Evolutionary conservation across 2,888 invertebrate genomes (phyloP), one percentile per base, ranked within the genome.

Genomic region (Hirudinaria manillensis): DNA sequence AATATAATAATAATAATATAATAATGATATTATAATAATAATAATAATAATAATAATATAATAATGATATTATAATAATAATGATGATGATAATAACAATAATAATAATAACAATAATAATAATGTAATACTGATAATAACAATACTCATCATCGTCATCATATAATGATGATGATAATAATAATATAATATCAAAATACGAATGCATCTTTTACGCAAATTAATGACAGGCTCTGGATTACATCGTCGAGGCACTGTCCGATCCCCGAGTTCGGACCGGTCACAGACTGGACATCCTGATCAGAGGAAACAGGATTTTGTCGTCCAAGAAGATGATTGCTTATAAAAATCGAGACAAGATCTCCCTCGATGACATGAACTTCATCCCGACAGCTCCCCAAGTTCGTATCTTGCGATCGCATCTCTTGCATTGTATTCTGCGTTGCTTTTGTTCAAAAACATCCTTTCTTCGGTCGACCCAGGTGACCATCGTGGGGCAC

Each of bases 231-330:
- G 84, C 86, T 38, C 80, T 85, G 67, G 80, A 84, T 67, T 82
- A 81, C 13, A 81, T 86, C 21, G 79, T 81, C 74, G 74, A 80
- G 29, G 87, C 83, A 2, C 77, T 88, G 21, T 76, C 76, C 0
- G 87, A 87, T 79, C 74, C 79, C 0, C 77, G 79, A 74, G 85
- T 87, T 3, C 80, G 82, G 76, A 81, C 82, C 13, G 86, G 86
- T 2, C 84, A 85, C 78, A 82, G 86, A 71, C 82, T 85, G 56
- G 82, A 86, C 7, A 79, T 88, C n/a, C 83, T 83, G 75, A 80
- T 82, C 75, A 80, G 87, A 77, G 85, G 85, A 24, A 81, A 82
- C 74, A 84, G 84, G 75, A 82, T 87, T 19, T 82, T 84, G 7
- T 32, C 32, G 0, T 32, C 56, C 19, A 73, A 56, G 73, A 45